Conservation (phyloP, 2,888 invertebrate genomes). For the Andrena praecox region DNA sequence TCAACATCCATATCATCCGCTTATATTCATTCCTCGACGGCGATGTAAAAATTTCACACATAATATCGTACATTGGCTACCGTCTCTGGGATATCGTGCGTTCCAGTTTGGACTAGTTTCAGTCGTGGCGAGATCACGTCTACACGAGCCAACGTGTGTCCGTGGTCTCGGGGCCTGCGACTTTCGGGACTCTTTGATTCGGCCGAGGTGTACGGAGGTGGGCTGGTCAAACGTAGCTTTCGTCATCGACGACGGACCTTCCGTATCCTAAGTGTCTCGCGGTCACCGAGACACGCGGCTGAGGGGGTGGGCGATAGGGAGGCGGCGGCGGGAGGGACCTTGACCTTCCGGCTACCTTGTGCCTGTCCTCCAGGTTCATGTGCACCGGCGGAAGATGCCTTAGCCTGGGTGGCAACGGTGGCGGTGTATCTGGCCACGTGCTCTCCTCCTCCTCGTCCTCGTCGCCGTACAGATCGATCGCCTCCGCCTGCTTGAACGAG, state of each 20-base stretch:
- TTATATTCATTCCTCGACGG: slow-evolving; percentile 21
- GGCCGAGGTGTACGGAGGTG: slow-evolving; percentile 18
- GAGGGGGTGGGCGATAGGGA: slow-evolving; percentile 83
- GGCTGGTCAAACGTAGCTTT: slow-evolving; percentile 82
- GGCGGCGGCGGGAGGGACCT: slow-evolving; percentile 83
- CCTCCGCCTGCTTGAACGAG: slow-evolving; percentile 80
- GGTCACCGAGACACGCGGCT: slow-evolving; percentile 81
- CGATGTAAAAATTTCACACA: slow-evolving; percentile 22
- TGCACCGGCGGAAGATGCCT: slow-evolving; percentile 89
- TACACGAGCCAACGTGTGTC: slow-evolving; percentile 36
- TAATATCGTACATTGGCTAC: slow-evolving; percentile 34
- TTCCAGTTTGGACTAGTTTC: slow-evolving; percentile 79
- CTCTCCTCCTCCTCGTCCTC: slow-evolving; percentile 84
- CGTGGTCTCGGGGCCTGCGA: slow-evolving; percentile 34
- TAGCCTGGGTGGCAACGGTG: slow-evolving; percentile 87
- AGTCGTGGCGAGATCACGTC: slow-evolving; percentile 63
- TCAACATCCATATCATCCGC: slow-evolving; percentile 12
- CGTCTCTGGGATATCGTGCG: slow-evolving; percentile 46
- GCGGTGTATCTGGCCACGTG: slow-evolving; percentile 86
- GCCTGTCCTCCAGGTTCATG: slow-evolving; percentile 87
- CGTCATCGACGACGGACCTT: slow-evolving; percentile 83
- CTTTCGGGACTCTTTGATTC: slow-evolving; percentile 51
- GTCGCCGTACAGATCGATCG: slow-evolving; percentile 82
- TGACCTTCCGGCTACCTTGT: slow-evolving; percentile 82
- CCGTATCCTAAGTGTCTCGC: slow-evolving; percentile 81